These are phyloP conservation scores for Polyploca ridens DNA, from an alignment of 2,888 invertebrate species.

Conservation along the genomic window DNA sequence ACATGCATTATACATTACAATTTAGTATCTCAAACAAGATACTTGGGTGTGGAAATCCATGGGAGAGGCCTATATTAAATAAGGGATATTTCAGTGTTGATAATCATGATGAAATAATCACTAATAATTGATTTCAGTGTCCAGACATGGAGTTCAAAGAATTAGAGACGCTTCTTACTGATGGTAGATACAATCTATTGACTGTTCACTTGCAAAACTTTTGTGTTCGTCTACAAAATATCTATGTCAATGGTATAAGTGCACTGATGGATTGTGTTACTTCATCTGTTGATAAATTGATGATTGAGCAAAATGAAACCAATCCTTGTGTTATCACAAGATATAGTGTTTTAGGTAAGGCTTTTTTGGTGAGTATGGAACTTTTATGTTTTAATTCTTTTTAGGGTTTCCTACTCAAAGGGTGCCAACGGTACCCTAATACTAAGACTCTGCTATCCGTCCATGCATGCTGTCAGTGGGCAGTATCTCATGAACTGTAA, in stretches of 20 bases:
- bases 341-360: constrained; percentile 87
- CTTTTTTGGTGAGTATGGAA: neutral
- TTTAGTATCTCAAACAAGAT: too few species aligned
- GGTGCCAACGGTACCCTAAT: too few species aligned
- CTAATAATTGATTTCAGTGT: constrained; percentile 77
- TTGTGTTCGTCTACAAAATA: constrained; percentile 83
- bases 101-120: neutral
- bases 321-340: constrained; percentile 83
- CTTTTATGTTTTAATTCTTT: too few species aligned
- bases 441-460: too few species aligned
- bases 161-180: constrained; percentile 86
- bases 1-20: too few species aligned
- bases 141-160: constrained; percentile 91
- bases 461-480: too few species aligned
- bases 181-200: constrained; percentile 84
- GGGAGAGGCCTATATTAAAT: too few species aligned
- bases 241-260: constrained; percentile 86
- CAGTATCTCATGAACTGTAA: too few species aligned
- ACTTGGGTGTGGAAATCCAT: too few species aligned
- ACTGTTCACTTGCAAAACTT: constrained; percentile 85
- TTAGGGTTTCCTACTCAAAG: too few species aligned
- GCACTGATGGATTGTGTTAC: constrained; percentile 86
- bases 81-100: too few species aligned
- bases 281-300: constrained; percentile 84
- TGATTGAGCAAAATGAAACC: constrained; percentile 80